Evolutionary conservation across 2,113 vertebrate species (phyloP).

Genomic region (Leptobrachium ailaonicum): DNA sequence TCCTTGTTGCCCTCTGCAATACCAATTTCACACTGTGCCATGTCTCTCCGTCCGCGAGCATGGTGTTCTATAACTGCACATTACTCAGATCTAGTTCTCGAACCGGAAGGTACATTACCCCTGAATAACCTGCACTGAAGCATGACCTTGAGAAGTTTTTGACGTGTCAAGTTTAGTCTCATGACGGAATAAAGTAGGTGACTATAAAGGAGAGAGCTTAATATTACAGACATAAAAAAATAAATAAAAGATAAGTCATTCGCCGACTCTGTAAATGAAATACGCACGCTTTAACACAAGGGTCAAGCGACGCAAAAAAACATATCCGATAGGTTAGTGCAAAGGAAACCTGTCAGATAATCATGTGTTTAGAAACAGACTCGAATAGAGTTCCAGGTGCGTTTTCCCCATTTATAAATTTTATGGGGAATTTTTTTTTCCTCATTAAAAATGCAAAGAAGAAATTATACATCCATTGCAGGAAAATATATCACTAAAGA

Average conservation of each 20-base stretch:
- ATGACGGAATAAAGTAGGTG: constrained; percentile 7
- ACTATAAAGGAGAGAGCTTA: not conserved
- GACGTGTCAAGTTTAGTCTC: constrained; percentile 22
- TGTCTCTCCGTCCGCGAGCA: constrained; percentile 23
- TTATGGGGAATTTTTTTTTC: too few species aligned
- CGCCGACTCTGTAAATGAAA: not conserved
- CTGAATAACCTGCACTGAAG: constrained; percentile 3
- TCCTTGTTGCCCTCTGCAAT: constrained; percentile 38
- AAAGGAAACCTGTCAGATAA: not conserved
- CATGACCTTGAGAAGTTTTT: constrained; percentile 36
- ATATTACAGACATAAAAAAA: not conserved
- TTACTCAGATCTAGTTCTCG: constrained; percentile 31
- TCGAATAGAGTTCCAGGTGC: too few species aligned
- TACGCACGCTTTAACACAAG: not conserved
- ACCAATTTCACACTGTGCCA: constrained; percentile 39
- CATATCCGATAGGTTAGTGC: not conserved
- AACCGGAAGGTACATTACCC: constrained; percentile 32
- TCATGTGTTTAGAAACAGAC: too few species aligned
- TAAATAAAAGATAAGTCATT: not conserved
- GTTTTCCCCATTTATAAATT: too few species aligned
- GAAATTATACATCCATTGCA: too few species aligned
- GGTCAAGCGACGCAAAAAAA: not conserved
- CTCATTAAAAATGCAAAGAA: too few species aligned
- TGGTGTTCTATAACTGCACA: constrained; percentile 41
- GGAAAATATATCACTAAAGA: too few species aligned